A percentile compares a stretch with the other conserved stretches of the same genome.
phyloP scores from a whole-genome alignment of 2,888 invertebrate genomes.

The Drosophila pegasa region DNA sequence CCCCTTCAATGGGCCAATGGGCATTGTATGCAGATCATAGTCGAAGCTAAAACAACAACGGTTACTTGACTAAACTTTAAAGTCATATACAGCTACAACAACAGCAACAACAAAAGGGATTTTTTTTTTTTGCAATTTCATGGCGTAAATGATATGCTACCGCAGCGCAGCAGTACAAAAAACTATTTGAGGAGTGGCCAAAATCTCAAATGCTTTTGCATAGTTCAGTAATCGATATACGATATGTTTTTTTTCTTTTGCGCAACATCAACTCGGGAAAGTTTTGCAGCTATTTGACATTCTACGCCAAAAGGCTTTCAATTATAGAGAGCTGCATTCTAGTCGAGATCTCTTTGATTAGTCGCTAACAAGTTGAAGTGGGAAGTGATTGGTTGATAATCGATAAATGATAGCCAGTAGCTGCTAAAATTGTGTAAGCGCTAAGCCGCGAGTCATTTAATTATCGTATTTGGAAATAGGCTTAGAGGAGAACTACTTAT shows the following conservation, averaged over 20 bases:
- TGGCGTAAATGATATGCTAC: constrained; percentile 63
- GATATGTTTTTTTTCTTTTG: constrained; percentile 25
- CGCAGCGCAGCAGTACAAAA: constrained; percentile 12
- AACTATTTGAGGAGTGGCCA: constrained; percentile 58
- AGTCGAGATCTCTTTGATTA: constrained; percentile 49
- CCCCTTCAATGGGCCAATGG: constrained; percentile 46
- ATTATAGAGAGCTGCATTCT: constrained; percentile 47
- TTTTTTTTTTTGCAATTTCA: constrained; percentile 36
- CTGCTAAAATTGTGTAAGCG: not conserved
- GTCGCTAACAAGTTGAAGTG: constrained; percentile 18
- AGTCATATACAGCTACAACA: constrained; percentile 1
- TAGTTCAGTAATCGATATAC: constrained; percentile 50
- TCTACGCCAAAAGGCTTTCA: constrained; percentile 65
- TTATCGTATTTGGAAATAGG: not conserved
- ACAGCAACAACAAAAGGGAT: constrained; percentile 32
- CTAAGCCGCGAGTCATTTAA: not conserved
- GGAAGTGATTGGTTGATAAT: not conserved
- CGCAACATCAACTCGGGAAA: constrained; percentile 29
- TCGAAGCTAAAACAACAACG: constrained; percentile 35
- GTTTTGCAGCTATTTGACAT: constrained; percentile 35
- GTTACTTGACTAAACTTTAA: constrained; percentile 29
- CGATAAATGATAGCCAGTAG: not conserved
- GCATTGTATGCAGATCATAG: constrained; percentile 71
- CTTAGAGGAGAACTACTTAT: not conserved
- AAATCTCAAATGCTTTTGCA: constrained; percentile 25